These are phyloP conservation scores for Nebria ingens DNA, from an alignment of 1,140 invertebrate genomes.

Conservation along the genomic window DNA sequence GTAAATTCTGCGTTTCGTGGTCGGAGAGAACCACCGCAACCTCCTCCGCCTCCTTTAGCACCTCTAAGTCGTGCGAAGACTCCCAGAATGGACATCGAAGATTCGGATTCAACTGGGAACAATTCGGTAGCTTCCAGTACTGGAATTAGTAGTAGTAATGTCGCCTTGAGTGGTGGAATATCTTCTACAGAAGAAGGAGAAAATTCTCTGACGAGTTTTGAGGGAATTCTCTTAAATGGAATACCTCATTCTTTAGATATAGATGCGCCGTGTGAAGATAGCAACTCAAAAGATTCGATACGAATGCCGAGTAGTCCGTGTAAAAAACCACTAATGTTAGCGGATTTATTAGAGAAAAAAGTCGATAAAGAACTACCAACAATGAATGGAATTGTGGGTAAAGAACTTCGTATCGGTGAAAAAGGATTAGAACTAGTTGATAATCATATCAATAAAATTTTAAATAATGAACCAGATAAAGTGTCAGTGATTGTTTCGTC, in stretches of 20 bases:
- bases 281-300: slow-evolving; percentile 44
- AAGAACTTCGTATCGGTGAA: slow-evolving; percentile 49
- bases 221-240: slow-evolving; percentile 49
- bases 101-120: slow-evolving; percentile 44
- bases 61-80: slow-evolving; percentile 27
- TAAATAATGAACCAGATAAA: slow-evolving; percentile 28
- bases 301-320: slow-evolving; percentile 28
- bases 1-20: slow-evolving; percentile 14
- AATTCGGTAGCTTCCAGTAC: slow-evolving; percentile 46
- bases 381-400: slow-evolving; percentile 46
- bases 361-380: slow-evolving; percentile 47
- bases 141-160: slow-evolving; percentile 37
- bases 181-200: slow-evolving; percentile 44
- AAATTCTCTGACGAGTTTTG: slow-evolving; percentile 51
- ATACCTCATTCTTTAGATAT: slow-evolving; percentile 42
- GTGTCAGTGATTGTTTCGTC: slow-evolving; percentile 7
- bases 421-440: slow-evolving; percentile 51
- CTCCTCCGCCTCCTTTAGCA: slow-evolving; percentile 39
- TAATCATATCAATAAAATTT: slow-evolving; percentile 46
- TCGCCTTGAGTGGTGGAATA: slow-evolving; percentile 29
- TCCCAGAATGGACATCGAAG: slow-evolving; percentile 35
- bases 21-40: slow-evolving; percentile 39
- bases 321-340: slow-evolving; percentile 47
- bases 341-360: slow-evolving; percentile 55
- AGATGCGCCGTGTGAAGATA: slow-evolving; percentile 39